Conservation (phyloP, 2,888 invertebrate species). For the Leptopilina drosophilae region DNA sequence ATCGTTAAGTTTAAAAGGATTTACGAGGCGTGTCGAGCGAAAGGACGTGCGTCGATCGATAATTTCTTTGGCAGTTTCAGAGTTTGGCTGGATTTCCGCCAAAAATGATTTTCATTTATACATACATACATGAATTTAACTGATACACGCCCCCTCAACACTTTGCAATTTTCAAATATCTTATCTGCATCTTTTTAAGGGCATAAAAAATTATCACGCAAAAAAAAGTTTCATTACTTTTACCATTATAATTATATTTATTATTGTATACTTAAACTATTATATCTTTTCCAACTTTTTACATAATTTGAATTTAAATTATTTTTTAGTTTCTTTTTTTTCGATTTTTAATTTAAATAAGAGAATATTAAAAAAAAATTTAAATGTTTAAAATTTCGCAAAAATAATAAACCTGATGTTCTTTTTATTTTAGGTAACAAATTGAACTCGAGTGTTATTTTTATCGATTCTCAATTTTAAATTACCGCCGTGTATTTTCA, state of each 20-base stretch:
- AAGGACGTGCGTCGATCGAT: slow-evolving; percentile 52
- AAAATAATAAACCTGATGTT: too few species aligned
- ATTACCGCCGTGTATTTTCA: neutral
- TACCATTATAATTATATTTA: neutral
- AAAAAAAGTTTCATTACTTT: neutral
- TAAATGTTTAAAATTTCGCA: too few species aligned
- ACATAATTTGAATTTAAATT: too few species aligned
- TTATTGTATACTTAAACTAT: too few species aligned
- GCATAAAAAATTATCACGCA: neutral
- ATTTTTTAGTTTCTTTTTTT: too few species aligned
- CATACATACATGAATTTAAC: neutral
- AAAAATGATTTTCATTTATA: slow-evolving; percentile 45
- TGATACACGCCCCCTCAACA: neutral
- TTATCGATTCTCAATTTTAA: slow-evolving; percentile 15
- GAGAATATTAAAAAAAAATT: neutral
- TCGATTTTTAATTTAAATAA: too few species aligned
- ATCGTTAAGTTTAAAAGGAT: slow-evolving; percentile 48
- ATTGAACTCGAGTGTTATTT: slow-evolving; percentile 5
- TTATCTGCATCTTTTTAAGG: slow-evolving; percentile 23
- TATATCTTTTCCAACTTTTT: too few species aligned
- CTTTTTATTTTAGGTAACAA: too few species aligned
- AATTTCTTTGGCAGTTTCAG: slow-evolving; percentile 49
- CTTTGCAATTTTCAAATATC: slow-evolving; percentile 8
- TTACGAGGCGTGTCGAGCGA: slow-evolving; percentile 49
- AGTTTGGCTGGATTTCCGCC: slow-evolving; percentile 47